Evolutionary conservation across 2,113 vertebrate species (phyloP).

Genomic region (Atherinomorus stipes): DNA sequence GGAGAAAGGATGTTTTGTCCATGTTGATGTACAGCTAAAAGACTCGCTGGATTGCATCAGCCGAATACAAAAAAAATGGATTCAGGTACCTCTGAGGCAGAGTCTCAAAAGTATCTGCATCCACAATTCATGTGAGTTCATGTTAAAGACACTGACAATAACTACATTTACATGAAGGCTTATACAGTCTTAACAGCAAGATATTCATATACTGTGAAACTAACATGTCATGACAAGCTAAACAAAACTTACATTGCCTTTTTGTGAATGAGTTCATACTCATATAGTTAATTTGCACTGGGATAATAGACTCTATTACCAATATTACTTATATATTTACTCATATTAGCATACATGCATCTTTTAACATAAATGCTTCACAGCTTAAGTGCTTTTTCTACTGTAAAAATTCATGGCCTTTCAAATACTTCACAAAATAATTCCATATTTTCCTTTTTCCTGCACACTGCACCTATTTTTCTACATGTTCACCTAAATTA

Average conservation of each 20-base stretch:
- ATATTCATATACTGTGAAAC: background rate
- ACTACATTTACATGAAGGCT: background rate
- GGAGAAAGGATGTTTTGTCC: background rate
- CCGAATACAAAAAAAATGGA: background rate
- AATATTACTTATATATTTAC: no score
- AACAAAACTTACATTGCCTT: no score
- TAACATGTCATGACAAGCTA: no score
- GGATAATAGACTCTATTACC: no score
- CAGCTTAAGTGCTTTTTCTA: no score
- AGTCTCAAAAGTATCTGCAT: background rate
- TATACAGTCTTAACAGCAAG: background rate
- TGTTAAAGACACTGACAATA: background rate
- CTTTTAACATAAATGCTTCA: no score
- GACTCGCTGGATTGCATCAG: constrained; percentile 1
- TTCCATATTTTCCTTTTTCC: no score
- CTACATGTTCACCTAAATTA: background rate
- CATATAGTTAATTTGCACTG: background rate
- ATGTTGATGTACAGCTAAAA: background rate
- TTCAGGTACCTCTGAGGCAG: background rate
- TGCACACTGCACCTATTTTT: no score
- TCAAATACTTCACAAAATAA: no score
- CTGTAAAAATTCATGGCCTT: no score
- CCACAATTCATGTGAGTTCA: background rate
- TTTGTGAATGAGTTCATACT: background rate
- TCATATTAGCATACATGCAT: no score